Conservation (phyloP, 2,797 vertebrate genomes). For the Phylloscopus collybita region DNA sequence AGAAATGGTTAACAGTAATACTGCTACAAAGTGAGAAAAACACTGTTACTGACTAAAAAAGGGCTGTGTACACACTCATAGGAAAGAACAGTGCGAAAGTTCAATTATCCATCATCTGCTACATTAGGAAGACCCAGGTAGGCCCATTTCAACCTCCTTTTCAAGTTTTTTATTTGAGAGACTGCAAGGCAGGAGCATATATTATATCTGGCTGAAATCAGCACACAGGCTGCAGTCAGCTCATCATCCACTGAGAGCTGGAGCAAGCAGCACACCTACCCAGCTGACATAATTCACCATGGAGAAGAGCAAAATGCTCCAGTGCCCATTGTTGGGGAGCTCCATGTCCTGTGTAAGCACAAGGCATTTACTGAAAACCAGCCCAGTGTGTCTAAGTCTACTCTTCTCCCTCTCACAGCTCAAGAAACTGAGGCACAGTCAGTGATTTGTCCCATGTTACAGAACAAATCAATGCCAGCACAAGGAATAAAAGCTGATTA, state of each 20-base stretch:
- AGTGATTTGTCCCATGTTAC: background rate
- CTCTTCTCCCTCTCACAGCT: background rate
- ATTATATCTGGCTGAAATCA: background rate
- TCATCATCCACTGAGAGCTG: background rate
- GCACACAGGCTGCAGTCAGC: background rate
- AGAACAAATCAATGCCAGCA: background rate
- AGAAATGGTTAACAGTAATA: background rate
- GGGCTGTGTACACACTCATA: rapidly evolving
- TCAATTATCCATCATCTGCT: background rate
- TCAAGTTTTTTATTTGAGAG: background rate
- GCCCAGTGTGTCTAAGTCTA: background rate
- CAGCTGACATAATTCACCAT: rapidly evolving
- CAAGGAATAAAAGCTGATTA: background rate
- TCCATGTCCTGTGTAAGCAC: background rate
- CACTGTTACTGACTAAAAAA: background rate
- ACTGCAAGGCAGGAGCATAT: background rate
- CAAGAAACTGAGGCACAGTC: background rate
- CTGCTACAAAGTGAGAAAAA: background rate
- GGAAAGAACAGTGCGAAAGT: background rate
- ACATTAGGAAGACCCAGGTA: background rate
- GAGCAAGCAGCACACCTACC: background rate
- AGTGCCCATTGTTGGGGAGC: background rate
- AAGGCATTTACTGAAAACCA: background rate
- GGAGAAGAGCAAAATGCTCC: background rate
- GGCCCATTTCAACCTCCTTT: background rate